A percentile compares a stretch with the other conserved stretches of the same genome.
Conservation (phyloP, 2,888 invertebrate genomes). For the Campoplex nolae region DNA sequence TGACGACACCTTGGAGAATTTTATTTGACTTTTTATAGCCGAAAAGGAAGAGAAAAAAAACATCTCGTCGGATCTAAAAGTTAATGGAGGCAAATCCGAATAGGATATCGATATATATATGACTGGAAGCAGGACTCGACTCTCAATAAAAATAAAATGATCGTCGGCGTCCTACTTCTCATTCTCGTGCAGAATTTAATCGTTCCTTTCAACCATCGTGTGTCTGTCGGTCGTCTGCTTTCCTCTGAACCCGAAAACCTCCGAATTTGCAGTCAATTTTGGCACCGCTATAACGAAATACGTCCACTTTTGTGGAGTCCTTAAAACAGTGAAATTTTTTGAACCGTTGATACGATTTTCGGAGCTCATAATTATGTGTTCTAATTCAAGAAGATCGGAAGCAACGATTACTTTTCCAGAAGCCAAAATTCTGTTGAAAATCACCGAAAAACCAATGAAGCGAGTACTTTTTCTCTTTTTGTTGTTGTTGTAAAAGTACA, state of each 20-base stretch:
- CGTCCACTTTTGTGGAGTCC: not conserved
- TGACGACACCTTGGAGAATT: conserved; percentile 45
- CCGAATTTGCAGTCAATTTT: too few relatives aligned
- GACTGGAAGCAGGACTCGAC: not conserved
- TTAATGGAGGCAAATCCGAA: not conserved
- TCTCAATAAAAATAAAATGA: not conserved
- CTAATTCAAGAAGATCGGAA: too few relatives aligned
- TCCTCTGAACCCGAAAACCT: too few relatives aligned
- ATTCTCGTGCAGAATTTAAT: not conserved
- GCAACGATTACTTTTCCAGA: too few relatives aligned
- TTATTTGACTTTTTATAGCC: not conserved
- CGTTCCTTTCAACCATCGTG: not conserved
- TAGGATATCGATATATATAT: not conserved
- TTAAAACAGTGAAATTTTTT: not conserved
- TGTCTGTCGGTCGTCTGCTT: not conserved
- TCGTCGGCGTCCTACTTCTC: too few relatives aligned
- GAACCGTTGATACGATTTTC: too few relatives aligned
- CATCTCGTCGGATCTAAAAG: not conserved
- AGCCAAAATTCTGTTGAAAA: too few relatives aligned
- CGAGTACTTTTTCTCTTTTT: too few relatives aligned
- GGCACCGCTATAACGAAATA: not conserved
- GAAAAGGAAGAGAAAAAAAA: not conserved
- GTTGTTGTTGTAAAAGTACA: too few relatives aligned
- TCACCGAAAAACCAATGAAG: too few relatives aligned
- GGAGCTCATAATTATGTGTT: too few relatives aligned